These are phyloP conservation scores for Lasioglossum baleicum DNA, from an alignment of 1,140 invertebrate species.

Conservation along the genomic window DNA sequence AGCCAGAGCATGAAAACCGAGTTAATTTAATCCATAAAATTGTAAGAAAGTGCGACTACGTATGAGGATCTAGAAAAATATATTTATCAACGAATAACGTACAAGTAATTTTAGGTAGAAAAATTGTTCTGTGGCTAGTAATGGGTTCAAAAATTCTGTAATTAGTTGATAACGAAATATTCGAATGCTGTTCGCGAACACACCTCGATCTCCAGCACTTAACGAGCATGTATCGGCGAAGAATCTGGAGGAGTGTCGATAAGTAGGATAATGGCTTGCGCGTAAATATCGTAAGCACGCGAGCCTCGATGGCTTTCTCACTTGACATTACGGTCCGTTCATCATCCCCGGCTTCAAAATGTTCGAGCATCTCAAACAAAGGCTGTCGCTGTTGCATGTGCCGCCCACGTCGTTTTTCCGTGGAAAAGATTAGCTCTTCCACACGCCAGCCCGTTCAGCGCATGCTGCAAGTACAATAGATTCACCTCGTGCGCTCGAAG, in stretches of 20 bases:
- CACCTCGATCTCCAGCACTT: background rate
- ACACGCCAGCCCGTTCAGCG: too few species aligned
- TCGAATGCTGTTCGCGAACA: background rate
- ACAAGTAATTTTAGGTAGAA: too few species aligned
- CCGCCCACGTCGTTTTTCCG: conserved; percentile 56
- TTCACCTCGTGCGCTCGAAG: conserved; percentile 1
- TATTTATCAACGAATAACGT: too few species aligned
- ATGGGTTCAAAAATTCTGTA: too few species aligned
- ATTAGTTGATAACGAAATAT: background rate
- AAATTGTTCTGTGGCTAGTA: too few species aligned
- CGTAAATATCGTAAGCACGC: conserved; percentile 17
- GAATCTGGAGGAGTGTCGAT: conserved; percentile 39
- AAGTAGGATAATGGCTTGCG: conserved; percentile 32
- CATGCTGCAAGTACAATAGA: background rate
- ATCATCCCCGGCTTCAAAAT: conserved; percentile 11
- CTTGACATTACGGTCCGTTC: conserved; percentile 32
- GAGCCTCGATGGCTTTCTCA: conserved; percentile 31
- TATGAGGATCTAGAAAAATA: too few species aligned
- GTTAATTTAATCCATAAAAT: too few species aligned
- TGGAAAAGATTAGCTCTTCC: conserved; percentile 35
- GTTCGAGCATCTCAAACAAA: conserved; percentile 20
- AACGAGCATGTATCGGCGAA: conserved; percentile 2
- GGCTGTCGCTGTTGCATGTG: conserved; percentile 32
- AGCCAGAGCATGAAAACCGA: too few species aligned
- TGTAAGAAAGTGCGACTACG: too few species aligned